Conservation (phyloP, 2,797 vertebrate genomes). For the Discoglossus pictus region DNA sequence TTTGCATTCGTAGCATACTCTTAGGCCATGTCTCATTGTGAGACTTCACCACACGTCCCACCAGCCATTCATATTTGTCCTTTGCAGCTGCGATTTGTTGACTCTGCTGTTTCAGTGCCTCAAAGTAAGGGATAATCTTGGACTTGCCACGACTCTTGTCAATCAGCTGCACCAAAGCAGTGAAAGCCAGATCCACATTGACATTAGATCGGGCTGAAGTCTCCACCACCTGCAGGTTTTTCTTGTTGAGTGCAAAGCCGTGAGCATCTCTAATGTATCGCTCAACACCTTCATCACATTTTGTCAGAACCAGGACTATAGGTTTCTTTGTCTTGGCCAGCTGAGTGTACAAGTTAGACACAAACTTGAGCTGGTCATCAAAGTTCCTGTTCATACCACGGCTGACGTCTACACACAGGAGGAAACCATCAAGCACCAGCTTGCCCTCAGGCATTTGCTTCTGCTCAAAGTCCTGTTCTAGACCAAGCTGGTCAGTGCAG, state of each 20-base stretch:
- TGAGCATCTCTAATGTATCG: constrained; percentile 96
- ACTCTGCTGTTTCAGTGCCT: constrained; percentile 95
- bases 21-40: constrained; percentile 88
- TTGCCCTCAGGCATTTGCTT: constrained; percentile 99
- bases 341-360: constrained; percentile 92
- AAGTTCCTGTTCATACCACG: constrained; percentile 97
- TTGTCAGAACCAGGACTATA: constrained; percentile 88
- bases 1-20: constrained; percentile 82
- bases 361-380: constrained; percentile 95
- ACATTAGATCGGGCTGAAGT: constrained; percentile 95
- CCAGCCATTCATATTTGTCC: constrained; percentile 94
- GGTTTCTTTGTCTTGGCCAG: constrained; percentile 94
- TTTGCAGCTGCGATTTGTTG: constrained; percentile 95
- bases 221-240: constrained; percentile 97
- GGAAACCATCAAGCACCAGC: constrained; percentile 87
- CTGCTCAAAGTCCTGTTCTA: constrained; percentile 99
- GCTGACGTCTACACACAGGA: constrained; percentile 93
- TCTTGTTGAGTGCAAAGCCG: constrained; percentile 91
- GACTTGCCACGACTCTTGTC: constrained; percentile 90
- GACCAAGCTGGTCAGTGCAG: constrained; percentile 95
- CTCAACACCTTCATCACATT: constrained; percentile 98
- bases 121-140: constrained; percentile 96
- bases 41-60: constrained; percentile 84
- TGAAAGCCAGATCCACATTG: constrained; percentile 93
- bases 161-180: constrained; percentile 90